Percentiles rank a stretch among this genome's conserved stretches.
Conservation (phyloP, 2,113 vertebrate species). For the Spermophilus dauricus region DNA sequence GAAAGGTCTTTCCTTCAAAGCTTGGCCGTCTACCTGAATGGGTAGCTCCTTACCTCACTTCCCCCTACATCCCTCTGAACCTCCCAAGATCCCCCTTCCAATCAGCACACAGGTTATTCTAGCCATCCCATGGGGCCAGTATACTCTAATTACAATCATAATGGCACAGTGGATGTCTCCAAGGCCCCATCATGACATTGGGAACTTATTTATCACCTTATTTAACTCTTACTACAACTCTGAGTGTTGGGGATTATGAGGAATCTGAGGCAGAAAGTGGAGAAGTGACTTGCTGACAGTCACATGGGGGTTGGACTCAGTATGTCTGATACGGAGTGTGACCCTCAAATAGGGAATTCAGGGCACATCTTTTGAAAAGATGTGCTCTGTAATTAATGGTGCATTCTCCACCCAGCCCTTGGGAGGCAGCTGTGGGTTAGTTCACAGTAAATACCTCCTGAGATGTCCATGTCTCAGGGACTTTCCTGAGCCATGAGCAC, state of each 20-base stretch:
- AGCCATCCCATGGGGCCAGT: not conserved
- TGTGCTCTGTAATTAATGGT: too few species aligned
- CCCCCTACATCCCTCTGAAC: not conserved
- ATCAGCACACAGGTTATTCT: not conserved
- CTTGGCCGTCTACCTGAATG: too few species aligned
- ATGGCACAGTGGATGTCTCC: not conserved
- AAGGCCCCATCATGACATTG: not conserved
- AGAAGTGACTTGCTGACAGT: not conserved
- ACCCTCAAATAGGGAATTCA: too few species aligned
- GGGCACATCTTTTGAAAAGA: too few species aligned
- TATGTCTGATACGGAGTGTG: too few species aligned
- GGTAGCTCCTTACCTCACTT: not conserved
- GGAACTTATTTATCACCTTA: not conserved
- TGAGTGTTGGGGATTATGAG: too few species aligned
- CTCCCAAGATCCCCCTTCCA: not conserved
- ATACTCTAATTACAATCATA: not conserved
- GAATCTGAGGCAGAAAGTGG: too few species aligned
- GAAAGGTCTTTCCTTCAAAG: not conserved
- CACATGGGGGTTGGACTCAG: not conserved
- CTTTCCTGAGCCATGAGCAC: too few species aligned
- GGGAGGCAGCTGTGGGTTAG: not conserved
- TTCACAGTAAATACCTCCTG: not conserved
- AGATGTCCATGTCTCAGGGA: too few species aligned
- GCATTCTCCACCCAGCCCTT: not conserved
- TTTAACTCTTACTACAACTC: too few species aligned